Evolutionary conservation across 2,113 vertebrate genomes (phyloP).

Genomic region (Lasiurus borealis): DNA sequence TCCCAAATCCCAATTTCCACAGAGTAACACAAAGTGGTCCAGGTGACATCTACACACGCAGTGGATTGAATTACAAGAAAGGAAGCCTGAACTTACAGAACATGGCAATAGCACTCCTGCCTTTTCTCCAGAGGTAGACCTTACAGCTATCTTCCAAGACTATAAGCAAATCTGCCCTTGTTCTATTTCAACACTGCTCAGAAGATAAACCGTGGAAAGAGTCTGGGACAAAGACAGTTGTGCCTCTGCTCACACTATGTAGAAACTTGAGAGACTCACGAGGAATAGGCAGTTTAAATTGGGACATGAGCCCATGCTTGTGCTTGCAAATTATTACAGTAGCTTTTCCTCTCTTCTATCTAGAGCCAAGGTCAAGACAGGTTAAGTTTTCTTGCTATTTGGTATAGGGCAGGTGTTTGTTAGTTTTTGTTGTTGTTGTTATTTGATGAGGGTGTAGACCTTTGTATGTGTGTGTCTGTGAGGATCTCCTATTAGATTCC

Average conservation of each 20-base stretch:
- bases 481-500: background rate
- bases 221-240: background rate
- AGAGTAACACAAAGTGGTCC: background rate
- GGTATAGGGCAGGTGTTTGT: background rate
- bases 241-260: background rate
- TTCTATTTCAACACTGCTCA: background rate
- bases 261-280: background rate
- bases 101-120: background rate
- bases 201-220: background rate
- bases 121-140: background rate
- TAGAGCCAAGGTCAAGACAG: background rate
- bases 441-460: background rate
- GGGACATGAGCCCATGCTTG: background rate
- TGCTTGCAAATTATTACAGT: background rate
- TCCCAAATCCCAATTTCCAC: background rate
- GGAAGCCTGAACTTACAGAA: background rate
- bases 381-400: background rate
- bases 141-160: background rate
- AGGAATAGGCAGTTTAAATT: conserved; percentile 26
- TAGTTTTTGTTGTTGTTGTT: background rate
- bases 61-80: background rate
- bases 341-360: background rate
- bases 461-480: background rate
- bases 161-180: background rate
- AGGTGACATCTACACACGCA: background rate